Base-by-base conservation (phyloP, 2,113 vertebrate species). In the Heterotilapia buettikoferi region DNA sequence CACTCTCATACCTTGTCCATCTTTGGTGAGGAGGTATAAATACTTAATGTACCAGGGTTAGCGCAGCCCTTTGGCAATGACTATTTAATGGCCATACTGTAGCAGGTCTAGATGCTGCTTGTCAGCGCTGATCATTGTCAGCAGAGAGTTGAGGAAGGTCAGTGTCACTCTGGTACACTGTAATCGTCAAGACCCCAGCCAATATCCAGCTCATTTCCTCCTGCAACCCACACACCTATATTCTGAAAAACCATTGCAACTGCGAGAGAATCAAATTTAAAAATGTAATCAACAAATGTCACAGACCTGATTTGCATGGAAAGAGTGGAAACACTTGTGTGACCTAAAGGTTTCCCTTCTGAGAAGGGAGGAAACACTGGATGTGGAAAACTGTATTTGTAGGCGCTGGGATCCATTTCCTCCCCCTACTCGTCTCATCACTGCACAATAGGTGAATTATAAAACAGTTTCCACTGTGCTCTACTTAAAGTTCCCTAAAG, bases 1-100 rank as follows among this genome's bases (percentile, higher is more conserved):
- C 52, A 7, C 40, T 53, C 47, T 47, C 18, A 40, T 12, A 18
- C 18, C 71, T 47, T 21, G 40, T 82, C 80, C 29, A 4, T 56
- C 82, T 82, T 84, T 59, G 16, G 33, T 57, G 19, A 54, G 29
- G 16, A 11, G 53, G 2, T 47, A 87, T 94, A 56, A 92, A 94
- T 94, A 90, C 68, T 93, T 93, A 3, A 95, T 88, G 82, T 47
- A 9, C 1, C 29, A 12, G 54, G 24, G 54, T 63, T 63, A 83
- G 79, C 53, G 33, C 61, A 19, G 82, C 24, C 12, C 63, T 45
- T 21, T 68, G 73, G 14, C 73, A 40, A 87, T 94, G 68, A 88
- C 80, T 92, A 86, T 89, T 88, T 94, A 87, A 92, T 89, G 87
- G 53, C 52, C 56, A 78, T 82, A 81, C 84, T 82, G 24, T 59